Percentiles rank a stretch among this genome's conserved stretches.
Conservation (phyloP, 2,888 invertebrate genomes). For the Therioaphis trifolii region DNA sequence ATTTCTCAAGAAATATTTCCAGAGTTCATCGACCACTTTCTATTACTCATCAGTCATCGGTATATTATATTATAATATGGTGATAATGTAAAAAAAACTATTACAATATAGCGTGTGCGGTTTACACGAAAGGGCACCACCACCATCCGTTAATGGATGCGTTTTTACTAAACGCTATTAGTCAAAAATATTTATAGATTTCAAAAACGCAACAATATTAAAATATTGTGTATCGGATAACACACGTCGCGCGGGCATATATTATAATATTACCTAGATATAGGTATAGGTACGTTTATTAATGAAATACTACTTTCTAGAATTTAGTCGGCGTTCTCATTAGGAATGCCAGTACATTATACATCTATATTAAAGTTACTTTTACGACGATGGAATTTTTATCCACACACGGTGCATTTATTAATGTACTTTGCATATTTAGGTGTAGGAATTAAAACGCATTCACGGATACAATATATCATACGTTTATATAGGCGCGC, state of each 20-base stretch:
- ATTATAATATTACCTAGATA: not conserved
- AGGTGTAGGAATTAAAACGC: not conserved
- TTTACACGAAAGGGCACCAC: not conserved
- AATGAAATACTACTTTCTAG: constrained; percentile 36
- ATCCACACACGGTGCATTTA: not conserved
- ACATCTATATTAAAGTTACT: not conserved
- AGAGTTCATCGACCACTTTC: constrained; percentile 59
- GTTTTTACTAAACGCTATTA: not conserved
- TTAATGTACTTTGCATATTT: not conserved
- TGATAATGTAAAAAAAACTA: not conserved
- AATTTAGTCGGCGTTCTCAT: constrained; percentile 12
- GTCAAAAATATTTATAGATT: not conserved
- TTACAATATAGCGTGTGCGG: too few species aligned
- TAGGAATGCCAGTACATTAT: not conserved
- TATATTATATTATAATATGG: not conserved
- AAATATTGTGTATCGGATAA: not conserved
- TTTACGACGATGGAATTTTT: not conserved
- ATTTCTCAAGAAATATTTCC: constrained; percentile 61
- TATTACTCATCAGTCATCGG: constrained; percentile 16
- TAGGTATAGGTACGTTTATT: not conserved
- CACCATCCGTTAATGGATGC: too few species aligned
- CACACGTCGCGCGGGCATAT: not conserved
- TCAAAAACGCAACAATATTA: not conserved
- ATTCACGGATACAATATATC: not conserved
- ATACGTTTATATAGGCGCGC: not conserved